phyloP scores from a whole-genome alignment of 2,888 invertebrate genomes.

The Saturnia japonica region DNA sequence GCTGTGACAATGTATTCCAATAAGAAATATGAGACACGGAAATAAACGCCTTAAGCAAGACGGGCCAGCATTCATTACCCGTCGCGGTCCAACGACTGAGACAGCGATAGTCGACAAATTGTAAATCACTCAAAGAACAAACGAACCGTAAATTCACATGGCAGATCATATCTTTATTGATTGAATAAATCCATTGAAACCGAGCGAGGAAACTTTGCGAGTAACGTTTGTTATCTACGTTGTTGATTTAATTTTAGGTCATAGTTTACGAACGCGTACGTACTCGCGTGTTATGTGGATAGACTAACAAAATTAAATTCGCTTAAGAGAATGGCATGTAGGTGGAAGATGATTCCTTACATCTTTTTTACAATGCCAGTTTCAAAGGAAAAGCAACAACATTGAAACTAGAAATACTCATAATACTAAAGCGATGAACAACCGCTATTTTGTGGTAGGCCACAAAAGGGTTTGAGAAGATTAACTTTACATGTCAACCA shows the following conservation, averaged over 20 bases:
- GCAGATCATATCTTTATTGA: constrained; percentile 50
- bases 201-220: constrained; percentile 15
- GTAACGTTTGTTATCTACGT: constrained; percentile 10
- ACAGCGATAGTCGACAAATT: constrained; percentile 57
- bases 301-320: constrained; percentile 1
- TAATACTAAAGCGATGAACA: constrained; percentile 42
- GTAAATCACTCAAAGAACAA: constrained; percentile 60
- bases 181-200: constrained; percentile 40
- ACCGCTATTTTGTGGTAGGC: constrained; percentile 60
- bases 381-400: constrained; percentile 42
- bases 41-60: constrained; percentile 53
- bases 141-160: constrained; percentile 47
- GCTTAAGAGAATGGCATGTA: neutral
- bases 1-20: constrained; percentile 48
- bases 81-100: constrained; percentile 58
- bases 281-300: neutral
- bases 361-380: constrained; percentile 45
- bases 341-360: neutral
- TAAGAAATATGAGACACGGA: constrained; percentile 69
- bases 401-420: constrained; percentile 35
- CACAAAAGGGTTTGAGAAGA: constrained; percentile 55
- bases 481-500: constrained; percentile 56
- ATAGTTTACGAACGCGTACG: constrained; percentile 6
- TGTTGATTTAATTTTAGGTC: constrained; percentile 22
- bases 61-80: constrained; percentile 55